Percentiles rank a stretch among this genome's conserved stretches.
These are phyloP conservation scores for Grammomys surdaster DNA, from an alignment of 2,113 vertebrate genomes.

Conservation along the genomic window DNA sequence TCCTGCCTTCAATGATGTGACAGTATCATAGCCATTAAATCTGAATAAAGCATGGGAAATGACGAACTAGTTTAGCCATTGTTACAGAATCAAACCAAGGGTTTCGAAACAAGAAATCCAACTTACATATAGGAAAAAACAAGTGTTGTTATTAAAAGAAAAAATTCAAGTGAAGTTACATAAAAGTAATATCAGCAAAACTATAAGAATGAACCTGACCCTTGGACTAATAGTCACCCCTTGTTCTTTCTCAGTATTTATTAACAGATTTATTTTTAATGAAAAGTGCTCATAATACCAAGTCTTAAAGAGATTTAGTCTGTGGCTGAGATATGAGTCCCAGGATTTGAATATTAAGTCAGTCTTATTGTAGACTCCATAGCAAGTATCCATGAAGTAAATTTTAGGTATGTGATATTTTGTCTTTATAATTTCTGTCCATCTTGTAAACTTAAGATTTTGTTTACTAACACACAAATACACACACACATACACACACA, in stretches of 20 bases:
- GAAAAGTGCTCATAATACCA: background rate
- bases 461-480: background rate
- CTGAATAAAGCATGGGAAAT: background rate
- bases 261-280: background rate
- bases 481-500: too few relatives aligned
- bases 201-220: background rate
- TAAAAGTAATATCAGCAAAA: background rate
- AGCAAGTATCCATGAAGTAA: background rate
- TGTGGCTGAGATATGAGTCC: background rate
- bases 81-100: conserved; percentile 17
- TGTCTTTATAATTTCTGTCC: background rate
- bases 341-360: background rate
- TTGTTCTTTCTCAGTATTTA: background rate
- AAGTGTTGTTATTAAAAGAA: background rate
- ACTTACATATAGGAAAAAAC: background rate
- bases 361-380: background rate
- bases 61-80: background rate
- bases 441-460: background rate
- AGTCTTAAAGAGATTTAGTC: background rate
- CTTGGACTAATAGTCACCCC: background rate
- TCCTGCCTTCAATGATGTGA: background rate
- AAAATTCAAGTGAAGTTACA: background rate
- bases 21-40: background rate
- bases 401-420: background rate
- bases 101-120: background rate